Evolutionary conservation across 1,140 invertebrate genomes (phyloP), one percentile per base, ranked within the genome.

Genomic region (Ericerus pela): DNA sequence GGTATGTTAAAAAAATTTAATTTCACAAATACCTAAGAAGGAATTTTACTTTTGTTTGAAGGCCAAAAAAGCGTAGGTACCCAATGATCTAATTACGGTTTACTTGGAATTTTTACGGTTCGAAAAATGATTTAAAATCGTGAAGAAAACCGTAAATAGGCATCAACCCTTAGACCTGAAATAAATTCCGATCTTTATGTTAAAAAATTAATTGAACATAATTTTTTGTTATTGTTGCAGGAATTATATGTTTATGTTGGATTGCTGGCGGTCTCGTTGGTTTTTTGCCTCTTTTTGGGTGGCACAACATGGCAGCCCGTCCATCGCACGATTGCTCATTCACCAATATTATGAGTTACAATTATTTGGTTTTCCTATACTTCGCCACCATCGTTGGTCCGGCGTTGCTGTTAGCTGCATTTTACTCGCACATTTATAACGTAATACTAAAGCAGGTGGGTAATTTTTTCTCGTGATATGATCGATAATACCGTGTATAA

Each of bases 331-430:
- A 72, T 29, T 93, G 88, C 66, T 79, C 81, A 62, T 93, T 93
- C 69, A 80, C 82, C 1, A 74, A 82, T 62, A 84, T 91, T 24
- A 91, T 90, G 84, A 82, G 87, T 67, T 88, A 88, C 68, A 76
- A 85, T 66, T 93, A 87, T 67, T 76, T 92, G 26, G 80, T 90
- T 11, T 91, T 91, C 70, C 75, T 91, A 1, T 92, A 88, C 67
- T 85, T 91, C 63, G 80, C 81, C 2, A 93, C 89, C 2, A 92
- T 92, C 58, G 82, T 92, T 36, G 84, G 85, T 18, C 89, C 89
- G 0, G 84, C 84, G 0, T 67, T 90, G 2, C 67, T 92, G 16
- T 79, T 93, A 67, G 79, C 82, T 14, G 82, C 79, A 16, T 91
- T 88, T 68, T 93, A 93, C 68, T 79, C 82, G 29, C 85, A 88